phyloP scores from a whole-genome alignment of 2,113 vertebrate genomes.

The Atractosteus spatula region DNA sequence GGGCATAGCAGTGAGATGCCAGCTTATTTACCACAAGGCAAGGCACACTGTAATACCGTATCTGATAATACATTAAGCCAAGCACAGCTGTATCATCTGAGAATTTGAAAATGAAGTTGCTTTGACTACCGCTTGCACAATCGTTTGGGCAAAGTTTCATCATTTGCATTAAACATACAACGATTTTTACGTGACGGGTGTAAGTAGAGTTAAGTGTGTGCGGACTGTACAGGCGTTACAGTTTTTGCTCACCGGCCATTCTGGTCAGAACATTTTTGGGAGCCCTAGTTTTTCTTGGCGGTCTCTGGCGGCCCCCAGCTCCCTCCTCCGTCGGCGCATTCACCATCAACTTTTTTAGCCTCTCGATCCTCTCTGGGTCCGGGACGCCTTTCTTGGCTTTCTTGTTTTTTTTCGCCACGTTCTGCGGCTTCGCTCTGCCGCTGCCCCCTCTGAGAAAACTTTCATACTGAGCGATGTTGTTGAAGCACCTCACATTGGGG shows the following conservation, averaged over 20 bases:
- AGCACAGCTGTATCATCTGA: no score
- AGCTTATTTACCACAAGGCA: neutral
- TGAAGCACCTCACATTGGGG: conserved; percentile 80
- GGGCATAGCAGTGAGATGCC: neutral
- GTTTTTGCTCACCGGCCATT: conserved; percentile 74
- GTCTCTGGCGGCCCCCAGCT: conserved; percentile 41
- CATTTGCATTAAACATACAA: no score
- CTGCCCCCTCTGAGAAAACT: conserved; percentile 76
- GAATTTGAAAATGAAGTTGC: no score
- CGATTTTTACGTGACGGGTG: no score
- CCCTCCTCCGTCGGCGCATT: conserved; percentile 50
- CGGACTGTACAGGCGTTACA: no score
- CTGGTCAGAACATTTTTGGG: conserved; percentile 86
- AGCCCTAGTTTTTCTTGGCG: conserved; percentile 49
- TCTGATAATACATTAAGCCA: no score
- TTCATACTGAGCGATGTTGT: conserved; percentile 88
- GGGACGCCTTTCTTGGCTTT: conserved; percentile 57
- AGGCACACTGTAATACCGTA: neutral
- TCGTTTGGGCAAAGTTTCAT: no score
- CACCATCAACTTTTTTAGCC: conserved; percentile 81
- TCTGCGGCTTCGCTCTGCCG: conserved; percentile 66
- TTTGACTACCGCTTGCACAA: no score
- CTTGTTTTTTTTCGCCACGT: conserved; percentile 59
- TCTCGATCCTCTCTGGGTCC: conserved; percentile 73
- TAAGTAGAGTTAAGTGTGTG: no score